Evolutionary conservation across 2,113 vertebrate genomes (phyloP).

Genomic region (Collichthys lucidus): DNA sequence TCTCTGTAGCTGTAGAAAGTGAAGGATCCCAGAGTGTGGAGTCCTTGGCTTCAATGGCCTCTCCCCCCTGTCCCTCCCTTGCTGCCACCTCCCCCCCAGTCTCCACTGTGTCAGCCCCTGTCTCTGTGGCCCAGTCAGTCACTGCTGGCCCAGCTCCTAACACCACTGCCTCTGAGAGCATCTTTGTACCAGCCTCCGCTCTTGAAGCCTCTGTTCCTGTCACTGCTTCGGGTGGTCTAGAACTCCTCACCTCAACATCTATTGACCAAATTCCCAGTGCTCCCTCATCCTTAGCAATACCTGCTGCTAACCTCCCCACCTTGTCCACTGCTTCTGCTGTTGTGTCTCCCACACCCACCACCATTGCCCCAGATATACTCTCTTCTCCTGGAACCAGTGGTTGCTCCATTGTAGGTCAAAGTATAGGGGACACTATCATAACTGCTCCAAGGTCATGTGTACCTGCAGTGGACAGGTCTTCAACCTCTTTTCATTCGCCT

Average conservation of each 20-base stretch:
- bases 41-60: constrained; percentile 68
- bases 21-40: constrained; percentile 79
- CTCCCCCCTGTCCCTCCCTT: constrained; percentile 53
- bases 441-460: constrained; percentile 44
- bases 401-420: constrained; percentile 55
- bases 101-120: constrained; percentile 70
- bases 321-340: constrained; percentile 36
- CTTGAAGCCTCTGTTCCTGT: constrained; percentile 49
- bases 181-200: constrained; percentile 61
- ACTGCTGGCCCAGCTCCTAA: constrained; percentile 46
- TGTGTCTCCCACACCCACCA: constrained; percentile 33
- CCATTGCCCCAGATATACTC: constrained; percentile 39
- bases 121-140: constrained; percentile 62
- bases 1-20: constrained; percentile 72
- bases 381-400: constrained; percentile 56
- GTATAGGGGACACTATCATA: constrained; percentile 49
- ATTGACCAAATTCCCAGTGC: constrained; percentile 42
- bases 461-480: constrained; percentile 42
- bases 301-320: constrained; percentile 42
- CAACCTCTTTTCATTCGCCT: constrained; percentile 64
- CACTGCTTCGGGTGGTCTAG: constrained; percentile 37
- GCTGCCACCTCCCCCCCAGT: constrained; percentile 63
- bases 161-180: constrained; percentile 54
- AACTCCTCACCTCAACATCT: constrained; percentile 44
- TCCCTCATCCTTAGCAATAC: constrained; percentile 45